Evolutionary conservation across 2,888 invertebrate genomes (phyloP), one percentile per base, ranked within the genome.

Genomic region (Laothoe populi): DNA sequence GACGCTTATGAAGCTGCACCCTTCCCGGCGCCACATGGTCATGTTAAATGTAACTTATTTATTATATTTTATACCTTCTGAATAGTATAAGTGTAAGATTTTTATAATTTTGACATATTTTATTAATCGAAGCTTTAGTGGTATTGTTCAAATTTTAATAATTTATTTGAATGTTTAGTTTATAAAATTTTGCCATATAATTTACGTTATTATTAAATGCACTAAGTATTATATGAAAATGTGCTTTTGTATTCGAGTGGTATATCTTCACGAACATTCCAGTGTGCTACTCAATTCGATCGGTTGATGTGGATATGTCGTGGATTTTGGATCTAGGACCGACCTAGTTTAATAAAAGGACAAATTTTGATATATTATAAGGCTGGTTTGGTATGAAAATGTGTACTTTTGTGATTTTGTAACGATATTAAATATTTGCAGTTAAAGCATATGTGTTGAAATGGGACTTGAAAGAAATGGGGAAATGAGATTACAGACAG

Each of bases 261-360:
- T 31, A 19, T 31, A 35, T 60, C 46, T 60, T 46, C 49, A 42
- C 40, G 23, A 57, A 60, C 49, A 59, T 44, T 63, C 62, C 62
- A 62, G 42, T 58, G 57, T 59, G 63, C 44, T 60, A 21, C 57
- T 60, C 62, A 42, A 62, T 64, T 63, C 45, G 48, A 57, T 60
- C 53, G 65, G 59, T 58, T 64, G 35, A 53, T 48, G n/a, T 48
- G 35, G 13, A 13, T n/a, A 4, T 35, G 53, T 53, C 53, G 53
- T 66, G 63, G 66, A 64, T 70, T 71, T 68, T 67, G 62, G 70
- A 73, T 70, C 60, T 68, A 70, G 67, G 69, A 67, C 68, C 68
- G 66, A 73, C 75, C 70, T n/a, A 40, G 4, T 40, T 4, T 11
- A 5, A 7, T 2, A 11, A 40, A 40, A 13, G 40, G n/a, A 40